These are phyloP conservation scores for Drosophila subquinaria DNA, from an alignment of 2,888 invertebrate genomes.

Conservation along the genomic window DNA sequence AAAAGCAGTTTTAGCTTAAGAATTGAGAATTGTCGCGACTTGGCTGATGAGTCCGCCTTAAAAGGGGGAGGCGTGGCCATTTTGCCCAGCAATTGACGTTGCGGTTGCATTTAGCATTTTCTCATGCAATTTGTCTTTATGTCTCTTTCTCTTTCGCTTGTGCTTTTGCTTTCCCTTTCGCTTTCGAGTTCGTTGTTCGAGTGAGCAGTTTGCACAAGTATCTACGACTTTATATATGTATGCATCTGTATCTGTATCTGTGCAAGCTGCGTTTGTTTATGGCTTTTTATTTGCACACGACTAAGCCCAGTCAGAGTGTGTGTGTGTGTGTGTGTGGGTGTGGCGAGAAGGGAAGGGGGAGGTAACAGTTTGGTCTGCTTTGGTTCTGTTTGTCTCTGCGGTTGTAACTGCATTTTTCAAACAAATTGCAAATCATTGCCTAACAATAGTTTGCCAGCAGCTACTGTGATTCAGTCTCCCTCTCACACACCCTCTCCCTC, in stretches of 20 bases:
- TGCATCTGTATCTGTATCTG: conserved; percentile 11
- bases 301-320: conserved; percentile 29
- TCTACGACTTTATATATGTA: conserved; percentile 18
- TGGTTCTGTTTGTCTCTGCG: conserved; percentile 73
- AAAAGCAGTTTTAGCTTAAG: conserved; percentile 68
- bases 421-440: conserved; percentile 82
- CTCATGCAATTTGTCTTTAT: conserved; percentile 42
- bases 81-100: conserved; percentile 79
- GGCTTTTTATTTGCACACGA: conserved; percentile 65
- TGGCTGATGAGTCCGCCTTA: conserved; percentile 51
- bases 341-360: background rate
- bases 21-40: conserved; percentile 80
- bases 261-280: conserved; percentile 65
- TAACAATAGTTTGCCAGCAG: conserved; percentile 72
- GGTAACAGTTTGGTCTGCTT: conserved; percentile 25
- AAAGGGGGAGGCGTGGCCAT: conserved; percentile 51
- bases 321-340: background rate
- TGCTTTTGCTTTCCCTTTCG: conserved; percentile 40
- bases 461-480: conserved; percentile 52
- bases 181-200: conserved; percentile 21
- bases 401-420: conserved; percentile 82
- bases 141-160: background rate
- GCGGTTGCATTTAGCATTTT: conserved; percentile 70
- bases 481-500: background rate
- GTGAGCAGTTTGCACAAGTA: conserved; percentile 30